Evolutionary conservation across 2,888 invertebrate genomes (phyloP).

Genomic region (Melinaea menophilus): DNA sequence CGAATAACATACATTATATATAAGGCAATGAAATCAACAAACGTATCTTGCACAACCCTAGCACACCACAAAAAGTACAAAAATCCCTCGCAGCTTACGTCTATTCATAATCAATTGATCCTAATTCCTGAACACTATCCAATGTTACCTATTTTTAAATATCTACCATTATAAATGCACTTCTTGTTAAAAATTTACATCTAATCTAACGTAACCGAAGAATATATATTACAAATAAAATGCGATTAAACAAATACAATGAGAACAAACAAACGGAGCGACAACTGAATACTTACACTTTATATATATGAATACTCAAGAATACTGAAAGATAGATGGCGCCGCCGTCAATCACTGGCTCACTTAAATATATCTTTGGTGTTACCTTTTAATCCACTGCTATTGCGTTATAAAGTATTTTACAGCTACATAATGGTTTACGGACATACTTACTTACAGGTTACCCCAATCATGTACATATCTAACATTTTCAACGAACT

Average conservation of each 20-base stretch:
- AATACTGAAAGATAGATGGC: slow-evolving; percentile 72
- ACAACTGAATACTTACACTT: slow-evolving; percentile 32
- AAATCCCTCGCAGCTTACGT: slow-evolving; percentile 61
- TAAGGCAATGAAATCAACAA: slow-evolving; percentile 29
- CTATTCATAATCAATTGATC: slow-evolving; percentile 55
- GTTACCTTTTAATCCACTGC: slow-evolving; percentile 59
- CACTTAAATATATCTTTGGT: slow-evolving; percentile 70
- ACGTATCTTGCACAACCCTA: slow-evolving; percentile 56
- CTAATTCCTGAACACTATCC: slow-evolving; percentile 67
- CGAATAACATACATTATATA: background rate
- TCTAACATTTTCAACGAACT: slow-evolving; percentile 45
- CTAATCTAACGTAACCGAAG: slow-evolving; percentile 47
- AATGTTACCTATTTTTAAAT: slow-evolving; percentile 62
- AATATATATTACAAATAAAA: slow-evolving; percentile 21
- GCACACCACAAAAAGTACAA: slow-evolving; percentile 73
- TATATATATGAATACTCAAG: slow-evolving; percentile 54
- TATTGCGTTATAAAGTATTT: slow-evolving; percentile 68
- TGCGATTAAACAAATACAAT: slow-evolving; percentile 13
- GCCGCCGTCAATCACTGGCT: slow-evolving; percentile 60
- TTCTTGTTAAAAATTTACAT: slow-evolving; percentile 65
- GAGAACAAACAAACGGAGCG: slow-evolving; percentile 16
- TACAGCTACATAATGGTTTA: slow-evolving; percentile 38
- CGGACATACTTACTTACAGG: slow-evolving; percentile 17
- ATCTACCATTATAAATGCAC: slow-evolving; percentile 76
- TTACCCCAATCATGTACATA: slow-evolving; percentile 49